Conservation (phyloP, 2,113 vertebrate genomes). For the Marmota monax region DNA sequence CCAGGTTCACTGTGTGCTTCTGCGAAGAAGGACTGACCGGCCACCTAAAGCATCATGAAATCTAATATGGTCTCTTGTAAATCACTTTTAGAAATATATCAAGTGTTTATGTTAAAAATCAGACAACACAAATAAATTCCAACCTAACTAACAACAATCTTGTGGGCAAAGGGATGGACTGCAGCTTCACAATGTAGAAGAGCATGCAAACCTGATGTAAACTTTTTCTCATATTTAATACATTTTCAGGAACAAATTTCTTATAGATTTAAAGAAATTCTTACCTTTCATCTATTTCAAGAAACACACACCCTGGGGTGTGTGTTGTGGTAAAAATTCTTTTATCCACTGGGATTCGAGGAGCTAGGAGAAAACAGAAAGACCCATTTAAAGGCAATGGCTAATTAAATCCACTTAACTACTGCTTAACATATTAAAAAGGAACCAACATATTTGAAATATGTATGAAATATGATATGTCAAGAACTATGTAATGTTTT, state of each 20-base stretch:
- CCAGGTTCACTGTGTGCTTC: neutral
- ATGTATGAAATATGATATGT: too few relatives aligned
- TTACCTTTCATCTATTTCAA: slow-evolving; percentile 96
- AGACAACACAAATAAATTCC: slow-evolving; percentile 16
- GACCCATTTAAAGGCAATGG: slow-evolving; percentile 15
- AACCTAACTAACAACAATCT: neutral
- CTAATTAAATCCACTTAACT: neutral
- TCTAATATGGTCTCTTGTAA: neutral
- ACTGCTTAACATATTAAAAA: slow-evolving; percentile 43
- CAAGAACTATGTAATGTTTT: too few relatives aligned
- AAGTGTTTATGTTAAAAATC: neutral
- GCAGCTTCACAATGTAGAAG: neutral
- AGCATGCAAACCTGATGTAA: neutral
- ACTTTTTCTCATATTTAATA: neutral
- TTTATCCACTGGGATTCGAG: slow-evolving; percentile 94
- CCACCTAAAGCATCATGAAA: neutral
- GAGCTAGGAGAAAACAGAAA: slow-evolving; percentile 86
- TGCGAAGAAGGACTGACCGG: neutral
- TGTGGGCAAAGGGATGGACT: neutral
- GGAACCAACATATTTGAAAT: neutral
- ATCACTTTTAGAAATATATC: neutral
- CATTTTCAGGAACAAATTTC: slow-evolving; percentile 27
- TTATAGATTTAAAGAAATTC: slow-evolving; percentile 30
- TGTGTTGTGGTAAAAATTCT: slow-evolving; percentile 97
- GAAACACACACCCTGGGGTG: slow-evolving; percentile 94